phyloP scores from a whole-genome alignment of 2,888 invertebrate genomes.

The Polia nebulosa region DNA sequence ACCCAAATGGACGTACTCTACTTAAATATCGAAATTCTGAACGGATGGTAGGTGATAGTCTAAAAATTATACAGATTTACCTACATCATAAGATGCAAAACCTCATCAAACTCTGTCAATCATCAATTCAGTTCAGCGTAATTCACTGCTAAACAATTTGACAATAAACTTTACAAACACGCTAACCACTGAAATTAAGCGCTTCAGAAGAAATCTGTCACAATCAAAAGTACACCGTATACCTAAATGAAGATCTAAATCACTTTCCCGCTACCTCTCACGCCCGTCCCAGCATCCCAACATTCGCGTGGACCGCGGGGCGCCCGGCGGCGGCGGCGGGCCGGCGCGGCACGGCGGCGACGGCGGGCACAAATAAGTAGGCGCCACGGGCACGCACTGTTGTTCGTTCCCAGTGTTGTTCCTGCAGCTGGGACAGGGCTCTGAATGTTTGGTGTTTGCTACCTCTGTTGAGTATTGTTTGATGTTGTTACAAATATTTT shows the following conservation, averaged over 20 bases:
- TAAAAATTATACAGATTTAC: too few species aligned
- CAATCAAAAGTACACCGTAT: neutral
- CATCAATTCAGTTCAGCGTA: too few species aligned
- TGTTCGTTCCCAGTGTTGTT: conserved; percentile 44
- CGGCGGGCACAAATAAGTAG: conserved; percentile 79
- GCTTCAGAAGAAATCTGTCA: too few species aligned
- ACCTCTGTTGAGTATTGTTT: conserved; percentile 22
- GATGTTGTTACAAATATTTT: neutral
- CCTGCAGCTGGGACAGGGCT: conserved; percentile 62
- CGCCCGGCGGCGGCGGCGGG: conserved; percentile 71
- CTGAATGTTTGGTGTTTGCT: conserved; percentile 12
- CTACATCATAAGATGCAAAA: too few species aligned
- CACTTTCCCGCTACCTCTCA: conserved; percentile 43
- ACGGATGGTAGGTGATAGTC: too few species aligned
- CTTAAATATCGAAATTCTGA: too few species aligned
- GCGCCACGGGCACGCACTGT: conserved; percentile 78
- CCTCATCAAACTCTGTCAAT: too few species aligned
- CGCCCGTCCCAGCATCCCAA: conserved; percentile 19
- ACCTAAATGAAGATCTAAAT: too few species aligned
- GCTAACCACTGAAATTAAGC: too few species aligned
- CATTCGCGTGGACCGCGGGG: conserved; percentile 75
- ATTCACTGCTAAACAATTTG: too few species aligned
- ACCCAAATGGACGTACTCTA: too few species aligned
- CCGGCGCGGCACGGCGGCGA: conserved; percentile 70
- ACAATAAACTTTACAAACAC: too few species aligned